Conservation (phyloP, 2,888 invertebrate species). For the Autographa pulchrina region DNA sequence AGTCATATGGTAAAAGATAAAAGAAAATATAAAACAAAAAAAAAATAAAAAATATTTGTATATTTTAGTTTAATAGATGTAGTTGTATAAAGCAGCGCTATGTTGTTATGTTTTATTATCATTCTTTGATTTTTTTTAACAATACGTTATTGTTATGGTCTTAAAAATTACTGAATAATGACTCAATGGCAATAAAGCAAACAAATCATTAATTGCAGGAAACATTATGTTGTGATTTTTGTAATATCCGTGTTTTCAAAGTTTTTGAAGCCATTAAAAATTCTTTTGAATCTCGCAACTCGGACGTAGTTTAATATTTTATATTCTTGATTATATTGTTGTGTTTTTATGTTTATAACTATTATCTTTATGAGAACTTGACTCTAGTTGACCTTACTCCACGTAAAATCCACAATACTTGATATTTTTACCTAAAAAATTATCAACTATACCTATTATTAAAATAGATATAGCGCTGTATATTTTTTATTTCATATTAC, state of each 20-base stretch:
- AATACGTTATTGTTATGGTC: background rate
- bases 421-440: conserved; percentile 24
- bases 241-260: background rate
- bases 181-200: background rate
- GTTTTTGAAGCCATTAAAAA: background rate
- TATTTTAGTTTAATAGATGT: background rate
- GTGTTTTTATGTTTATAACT: conserved; percentile 23
- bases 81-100: background rate
- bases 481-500: background rate
- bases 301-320: conserved; percentile 7
- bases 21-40: background rate
- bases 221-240: background rate
- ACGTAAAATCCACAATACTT: conserved; percentile 24
- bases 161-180: background rate
- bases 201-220: background rate
- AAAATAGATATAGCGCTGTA: conserved; percentile 7
- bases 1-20: background rate
- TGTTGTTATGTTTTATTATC: background rate
- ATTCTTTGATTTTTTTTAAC: background rate
- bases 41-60: background rate
- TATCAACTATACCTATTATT: background rate
- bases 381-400: conserved; percentile 22
- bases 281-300: background rate
- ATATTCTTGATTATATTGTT: background rate
- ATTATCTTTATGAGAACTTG: conserved; percentile 36